These are phyloP conservation scores for Oxyteleia sp. DNA, from an alignment of 2,888 invertebrate genomes.

Conservation along the genomic window DNA sequence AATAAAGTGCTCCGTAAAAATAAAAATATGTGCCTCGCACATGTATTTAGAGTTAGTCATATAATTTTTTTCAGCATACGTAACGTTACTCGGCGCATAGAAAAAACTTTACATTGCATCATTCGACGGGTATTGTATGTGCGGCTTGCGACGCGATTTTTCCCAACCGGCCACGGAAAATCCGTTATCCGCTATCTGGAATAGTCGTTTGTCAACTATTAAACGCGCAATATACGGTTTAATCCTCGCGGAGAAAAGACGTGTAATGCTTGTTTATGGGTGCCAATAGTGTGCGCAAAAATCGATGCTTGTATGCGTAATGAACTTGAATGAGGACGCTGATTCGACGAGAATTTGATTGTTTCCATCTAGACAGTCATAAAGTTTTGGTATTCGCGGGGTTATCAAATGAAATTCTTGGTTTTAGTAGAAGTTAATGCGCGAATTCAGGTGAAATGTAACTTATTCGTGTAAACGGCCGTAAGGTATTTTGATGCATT, in stretches of 20 bases:
- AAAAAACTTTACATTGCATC: slow-evolving; percentile 35
- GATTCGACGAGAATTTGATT: too few relatives aligned
- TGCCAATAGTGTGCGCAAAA: slow-evolving; percentile 46
- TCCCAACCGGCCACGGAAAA: slow-evolving; percentile 36
- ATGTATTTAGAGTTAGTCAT: slow-evolving; percentile 46
- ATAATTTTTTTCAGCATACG: slow-evolving; percentile 24
- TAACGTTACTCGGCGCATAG: slow-evolving; percentile 19
- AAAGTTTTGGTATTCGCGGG: too few relatives aligned
- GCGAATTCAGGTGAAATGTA: too few relatives aligned
- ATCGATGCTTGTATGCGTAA: slow-evolving; percentile 40
- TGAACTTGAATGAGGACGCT: too few relatives aligned
- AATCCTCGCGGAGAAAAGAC: slow-evolving; percentile 52
- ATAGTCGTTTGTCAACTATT: slow-evolving; percentile 70
- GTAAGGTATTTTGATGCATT: too few relatives aligned
- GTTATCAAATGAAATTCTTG: too few relatives aligned
- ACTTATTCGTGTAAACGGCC: too few relatives aligned
- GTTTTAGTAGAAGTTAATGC: too few relatives aligned
- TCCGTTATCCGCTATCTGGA: slow-evolving; percentile 63
- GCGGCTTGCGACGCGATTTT: slow-evolving; percentile 33
- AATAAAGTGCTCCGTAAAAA: slow-evolving; percentile 22
- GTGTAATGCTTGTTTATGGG: slow-evolving; percentile 58
- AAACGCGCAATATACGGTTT: slow-evolving; percentile 57
- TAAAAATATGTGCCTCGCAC: slow-evolving; percentile 30
- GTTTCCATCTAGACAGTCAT: too few relatives aligned
- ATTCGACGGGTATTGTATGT: slow-evolving; percentile 30